Percentiles rank a stretch among this genome's conserved stretches.
phyloP scores from a whole-genome alignment of 1,140 invertebrate genomes.

The Neelides sp. region DNA sequence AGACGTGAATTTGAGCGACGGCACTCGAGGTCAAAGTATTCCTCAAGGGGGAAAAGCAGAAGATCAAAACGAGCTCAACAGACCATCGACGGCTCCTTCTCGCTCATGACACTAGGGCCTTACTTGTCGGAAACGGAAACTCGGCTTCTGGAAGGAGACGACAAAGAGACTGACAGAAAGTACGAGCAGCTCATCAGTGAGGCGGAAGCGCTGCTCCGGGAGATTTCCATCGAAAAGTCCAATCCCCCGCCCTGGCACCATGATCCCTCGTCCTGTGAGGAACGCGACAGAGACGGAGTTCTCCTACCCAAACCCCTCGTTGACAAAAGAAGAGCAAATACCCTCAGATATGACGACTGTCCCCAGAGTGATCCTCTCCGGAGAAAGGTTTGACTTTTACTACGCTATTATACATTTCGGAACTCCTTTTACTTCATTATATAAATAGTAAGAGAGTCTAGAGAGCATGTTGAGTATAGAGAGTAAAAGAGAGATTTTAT shows the following conservation, averaged over 20 bases:
- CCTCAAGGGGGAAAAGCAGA: slow-evolving; percentile 4
- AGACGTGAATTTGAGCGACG: too few species aligned
- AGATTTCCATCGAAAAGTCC: slow-evolving; percentile 22
- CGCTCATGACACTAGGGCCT: slow-evolving; percentile 16
- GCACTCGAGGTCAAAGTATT: slow-evolving; percentile 6
- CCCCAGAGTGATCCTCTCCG: slow-evolving; percentile 30
- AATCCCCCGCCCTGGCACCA: background rate
- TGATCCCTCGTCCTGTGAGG: too few species aligned
- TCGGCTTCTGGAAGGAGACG: slow-evolving; percentile 23
- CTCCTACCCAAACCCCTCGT: slow-evolving; percentile 4
- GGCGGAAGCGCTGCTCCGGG: slow-evolving; percentile 25
- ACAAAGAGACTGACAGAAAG: slow-evolving; percentile 17
- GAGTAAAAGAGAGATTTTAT: too few species aligned
- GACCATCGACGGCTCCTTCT: background rate
- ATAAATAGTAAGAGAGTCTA: too few species aligned
- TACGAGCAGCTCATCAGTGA: slow-evolving; percentile 28
- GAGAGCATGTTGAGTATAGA: too few species aligned
- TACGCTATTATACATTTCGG: too few species aligned
- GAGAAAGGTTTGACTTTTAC: slow-evolving; percentile 24
- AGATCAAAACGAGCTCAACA: slow-evolving; percentile 12
- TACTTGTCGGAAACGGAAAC: slow-evolving; percentile 27
- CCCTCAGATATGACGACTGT: slow-evolving; percentile 21
- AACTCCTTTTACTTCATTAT: too few species aligned
- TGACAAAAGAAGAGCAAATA: slow-evolving; percentile 5
- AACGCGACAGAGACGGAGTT: background rate